phyloP scores from a whole-genome alignment of 1,140 invertebrate genomes.

The Kradibia gibbosae region DNA sequence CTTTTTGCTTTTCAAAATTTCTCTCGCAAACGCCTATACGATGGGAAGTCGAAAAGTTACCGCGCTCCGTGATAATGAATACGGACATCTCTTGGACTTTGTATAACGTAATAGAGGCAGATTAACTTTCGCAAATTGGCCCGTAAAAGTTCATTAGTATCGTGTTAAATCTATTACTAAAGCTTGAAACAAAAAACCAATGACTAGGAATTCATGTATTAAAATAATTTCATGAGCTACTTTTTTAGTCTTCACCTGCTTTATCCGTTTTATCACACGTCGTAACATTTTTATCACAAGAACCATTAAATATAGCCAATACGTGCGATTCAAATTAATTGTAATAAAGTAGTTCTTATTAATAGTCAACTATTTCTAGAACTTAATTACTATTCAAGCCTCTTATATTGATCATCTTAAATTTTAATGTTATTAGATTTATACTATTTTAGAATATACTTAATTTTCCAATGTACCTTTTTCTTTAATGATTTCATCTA shows the following conservation, averaged over 20 bases:
- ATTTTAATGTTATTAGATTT: no score
- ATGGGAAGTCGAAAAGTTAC: conserved; percentile 33
- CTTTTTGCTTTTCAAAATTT: conserved; percentile 38
- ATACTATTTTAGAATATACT: no score
- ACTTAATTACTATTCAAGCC: no score
- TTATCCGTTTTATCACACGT: neutral
- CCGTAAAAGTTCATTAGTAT: conserved; percentile 49
- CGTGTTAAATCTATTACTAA: conserved; percentile 45
- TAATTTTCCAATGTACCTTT: no score
- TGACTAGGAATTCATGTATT: neutral
- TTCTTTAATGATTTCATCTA: no score
- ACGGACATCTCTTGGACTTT: conserved; percentile 42
- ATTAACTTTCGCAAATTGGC: conserved; percentile 42
- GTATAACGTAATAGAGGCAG: conserved; percentile 11
- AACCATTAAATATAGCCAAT: no score
- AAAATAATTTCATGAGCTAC: neutral
- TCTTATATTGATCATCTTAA: no score
- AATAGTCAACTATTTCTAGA: no score
- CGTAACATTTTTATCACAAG: no score
- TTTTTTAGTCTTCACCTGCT: neutral
- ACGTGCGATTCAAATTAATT: no score
- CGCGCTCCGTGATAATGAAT: conserved; percentile 37
- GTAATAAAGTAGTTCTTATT: no score
- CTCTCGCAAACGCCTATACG: neutral
- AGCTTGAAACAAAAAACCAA: neutral